A percentile compares a stretch with the other conserved stretches of the same genome.
These are phyloP conservation scores for Gonioctena quinquepunctata DNA, from an alignment of 1,140 invertebrate genomes.

Conservation along the genomic window DNA sequence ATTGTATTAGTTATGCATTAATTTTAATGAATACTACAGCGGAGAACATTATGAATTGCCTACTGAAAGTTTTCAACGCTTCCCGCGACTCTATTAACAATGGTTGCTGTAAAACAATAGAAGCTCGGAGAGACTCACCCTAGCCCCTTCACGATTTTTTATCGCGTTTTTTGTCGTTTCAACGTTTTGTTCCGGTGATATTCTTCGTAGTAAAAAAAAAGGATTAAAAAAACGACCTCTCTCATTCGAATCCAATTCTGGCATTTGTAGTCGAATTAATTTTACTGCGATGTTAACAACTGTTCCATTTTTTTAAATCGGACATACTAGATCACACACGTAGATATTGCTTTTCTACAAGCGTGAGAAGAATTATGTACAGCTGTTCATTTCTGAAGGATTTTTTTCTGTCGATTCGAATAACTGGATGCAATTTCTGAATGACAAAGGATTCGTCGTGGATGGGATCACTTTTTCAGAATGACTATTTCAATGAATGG, in stretches of 20 bases:
- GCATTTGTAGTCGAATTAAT: constrained; percentile 5
- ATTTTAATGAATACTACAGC: constrained; percentile 9
- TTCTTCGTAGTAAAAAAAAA: neutral
- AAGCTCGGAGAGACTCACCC: constrained; percentile 3
- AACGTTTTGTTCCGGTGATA: neutral
- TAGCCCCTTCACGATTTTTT: constrained; percentile 3
- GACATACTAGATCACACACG: constrained; percentile 1
- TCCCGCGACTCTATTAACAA: constrained; percentile 8
- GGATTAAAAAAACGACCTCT: constrained; percentile 6
- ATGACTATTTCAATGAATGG: too few relatives aligned
- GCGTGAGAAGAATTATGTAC: neutral
- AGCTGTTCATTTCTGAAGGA: neutral
- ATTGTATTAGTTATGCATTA: constrained; percentile 14
- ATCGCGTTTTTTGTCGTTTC: constrained; percentile 9
- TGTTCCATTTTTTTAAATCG: neutral
- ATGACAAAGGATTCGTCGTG: neutral
- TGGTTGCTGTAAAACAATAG: constrained; percentile 4
- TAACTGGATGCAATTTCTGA: neutral
- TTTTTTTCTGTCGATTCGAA: neutral
- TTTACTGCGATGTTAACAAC: constrained; percentile 1
- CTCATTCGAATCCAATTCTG: constrained; percentile 9
- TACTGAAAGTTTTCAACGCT: neutral
- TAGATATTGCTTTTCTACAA: constrained; percentile 1
- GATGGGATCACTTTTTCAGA: too few relatives aligned
- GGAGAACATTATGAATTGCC: constrained; percentile 9